Percentiles rank a stretch among this genome's conserved stretches.
Conservation (phyloP, 2,888 invertebrate species). For the Lissocephala sabroskyi region DNA sequence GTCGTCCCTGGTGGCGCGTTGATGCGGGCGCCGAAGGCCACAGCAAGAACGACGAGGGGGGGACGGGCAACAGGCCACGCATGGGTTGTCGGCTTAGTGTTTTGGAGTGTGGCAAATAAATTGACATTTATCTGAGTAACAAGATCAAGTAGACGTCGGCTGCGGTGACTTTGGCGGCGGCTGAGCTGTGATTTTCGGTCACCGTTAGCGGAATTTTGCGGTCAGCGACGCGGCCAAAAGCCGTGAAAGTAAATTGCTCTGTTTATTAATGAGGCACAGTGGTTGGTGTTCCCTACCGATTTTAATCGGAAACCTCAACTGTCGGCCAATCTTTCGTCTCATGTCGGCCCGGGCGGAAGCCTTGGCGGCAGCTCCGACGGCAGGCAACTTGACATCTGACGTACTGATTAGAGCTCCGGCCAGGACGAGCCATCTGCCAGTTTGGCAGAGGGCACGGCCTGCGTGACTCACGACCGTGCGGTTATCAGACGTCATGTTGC, state of each 20-base stretch:
- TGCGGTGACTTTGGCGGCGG: conserved; percentile 26
- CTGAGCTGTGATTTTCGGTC: conserved; percentile 38
- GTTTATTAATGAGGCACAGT: conserved; percentile 29
- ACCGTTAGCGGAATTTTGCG: background rate
- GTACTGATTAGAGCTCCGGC: conserved; percentile 44
- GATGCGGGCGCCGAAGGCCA: conserved; percentile 28
- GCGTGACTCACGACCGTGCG: conserved; percentile 14
- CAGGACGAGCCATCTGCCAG: background rate
- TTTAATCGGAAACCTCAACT: conserved; percentile 38
- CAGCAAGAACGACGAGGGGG: background rate
- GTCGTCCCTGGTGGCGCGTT: background rate
- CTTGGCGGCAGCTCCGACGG: too few relatives aligned
- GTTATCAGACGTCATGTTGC: conserved; percentile 35
- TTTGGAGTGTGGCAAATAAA: conserved; percentile 61
- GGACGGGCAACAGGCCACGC: background rate
- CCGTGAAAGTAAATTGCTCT: conserved; percentile 1
- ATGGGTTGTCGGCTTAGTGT: conserved; percentile 43
- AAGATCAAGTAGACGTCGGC: conserved; percentile 65
- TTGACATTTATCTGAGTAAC: conserved; percentile 62
- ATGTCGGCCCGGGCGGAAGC: conserved; percentile 32
- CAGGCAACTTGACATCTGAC: conserved; percentile 52
- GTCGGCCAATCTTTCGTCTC: conserved; percentile 21
- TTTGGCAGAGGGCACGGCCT: too few relatives aligned
- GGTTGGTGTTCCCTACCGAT: conserved; percentile 17
- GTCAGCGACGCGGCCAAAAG: conserved; percentile 12